Evolutionary conservation across 2,888 invertebrate species (phyloP).

Genomic region (Tromatobia lineatoria): DNA sequence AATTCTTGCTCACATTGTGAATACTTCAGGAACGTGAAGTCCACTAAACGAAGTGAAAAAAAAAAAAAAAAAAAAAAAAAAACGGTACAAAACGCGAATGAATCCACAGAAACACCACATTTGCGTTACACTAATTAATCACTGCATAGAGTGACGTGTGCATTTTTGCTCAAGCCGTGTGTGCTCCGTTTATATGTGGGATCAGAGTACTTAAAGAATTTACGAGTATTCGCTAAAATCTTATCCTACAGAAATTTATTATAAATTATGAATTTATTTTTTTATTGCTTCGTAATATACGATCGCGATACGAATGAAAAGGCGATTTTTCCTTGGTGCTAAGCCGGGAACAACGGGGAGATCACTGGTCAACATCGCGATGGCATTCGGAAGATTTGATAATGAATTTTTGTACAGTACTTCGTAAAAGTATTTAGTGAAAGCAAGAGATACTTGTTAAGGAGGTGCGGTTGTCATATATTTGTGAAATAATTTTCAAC

Average conservation of each 20-base stretch:
- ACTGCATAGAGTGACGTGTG: conserved; percentile 20
- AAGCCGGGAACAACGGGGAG: conserved; percentile 5
- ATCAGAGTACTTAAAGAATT: background rate
- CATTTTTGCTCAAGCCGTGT: conserved; percentile 56
- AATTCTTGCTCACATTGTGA: conserved; percentile 76
- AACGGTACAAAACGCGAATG: conserved; percentile 8
- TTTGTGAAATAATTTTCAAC: conserved; percentile 43
- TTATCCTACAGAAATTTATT: conserved; percentile 23
- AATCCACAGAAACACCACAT: background rate
- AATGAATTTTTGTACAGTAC: conserved; percentile 49
- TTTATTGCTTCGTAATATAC: conserved; percentile 33
- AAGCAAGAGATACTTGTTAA: conserved; percentile 21
- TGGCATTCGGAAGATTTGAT: conserved; percentile 24
- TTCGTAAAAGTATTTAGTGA: conserved; percentile 25
- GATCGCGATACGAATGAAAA: background rate
- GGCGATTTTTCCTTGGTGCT: conserved; percentile 11
- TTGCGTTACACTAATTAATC: conserved; percentile 22
- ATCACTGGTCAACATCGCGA: conserved; percentile 7
- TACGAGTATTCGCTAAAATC: background rate
- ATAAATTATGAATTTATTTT: conserved; percentile 54
- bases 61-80: background rate
- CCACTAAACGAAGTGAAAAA: background rate
- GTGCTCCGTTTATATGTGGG: conserved; percentile 36
- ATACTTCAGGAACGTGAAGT: conserved; percentile 69
- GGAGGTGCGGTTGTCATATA: conserved; percentile 37